Conservation (phyloP, 1,140 invertebrate genomes). For the Neotoxoptera formosana region DNA sequence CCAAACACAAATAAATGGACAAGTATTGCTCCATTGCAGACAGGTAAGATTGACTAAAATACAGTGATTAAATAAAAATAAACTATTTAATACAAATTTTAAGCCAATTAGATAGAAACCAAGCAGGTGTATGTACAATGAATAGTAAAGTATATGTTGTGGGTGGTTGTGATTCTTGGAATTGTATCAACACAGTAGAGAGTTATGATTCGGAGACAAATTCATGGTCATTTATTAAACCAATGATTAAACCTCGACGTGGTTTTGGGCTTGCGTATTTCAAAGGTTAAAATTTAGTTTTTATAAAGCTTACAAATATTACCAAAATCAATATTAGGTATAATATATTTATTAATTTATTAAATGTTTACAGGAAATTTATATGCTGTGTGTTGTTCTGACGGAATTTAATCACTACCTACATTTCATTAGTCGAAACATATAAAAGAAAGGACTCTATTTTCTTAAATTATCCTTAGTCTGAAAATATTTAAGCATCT, state of each 20-base stretch:
- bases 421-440: constrained; percentile 74
- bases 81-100: background rate
- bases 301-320: background rate
- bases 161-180: constrained; percentile 84
- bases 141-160: constrained; percentile 76
- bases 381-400: constrained; percentile 75
- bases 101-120: constrained; percentile 72
- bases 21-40: constrained; percentile 72
- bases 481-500: no score
- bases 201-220: constrained; percentile 72
- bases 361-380: constrained; percentile 66
- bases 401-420: constrained; percentile 75
- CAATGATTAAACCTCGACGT: constrained; percentile 72
- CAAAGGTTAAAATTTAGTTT: constrained; percentile 65
- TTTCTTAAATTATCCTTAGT: no score
- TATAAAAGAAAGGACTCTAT: no score
- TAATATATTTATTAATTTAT: constrained; percentile 31
- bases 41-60: constrained; percentile 66
- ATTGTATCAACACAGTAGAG: constrained; percentile 76
- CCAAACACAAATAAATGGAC: constrained; percentile 72
- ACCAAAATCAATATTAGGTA: background rate
- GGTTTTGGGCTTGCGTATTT: constrained; percentile 74
- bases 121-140: constrained; percentile 76
- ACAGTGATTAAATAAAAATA: background rate
- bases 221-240: constrained; percentile 66